A percentile compares a stretch with the other conserved stretches of the same genome.
Conservation (phyloP, 2,888 invertebrate species). For the Matsumyia berberina region DNA sequence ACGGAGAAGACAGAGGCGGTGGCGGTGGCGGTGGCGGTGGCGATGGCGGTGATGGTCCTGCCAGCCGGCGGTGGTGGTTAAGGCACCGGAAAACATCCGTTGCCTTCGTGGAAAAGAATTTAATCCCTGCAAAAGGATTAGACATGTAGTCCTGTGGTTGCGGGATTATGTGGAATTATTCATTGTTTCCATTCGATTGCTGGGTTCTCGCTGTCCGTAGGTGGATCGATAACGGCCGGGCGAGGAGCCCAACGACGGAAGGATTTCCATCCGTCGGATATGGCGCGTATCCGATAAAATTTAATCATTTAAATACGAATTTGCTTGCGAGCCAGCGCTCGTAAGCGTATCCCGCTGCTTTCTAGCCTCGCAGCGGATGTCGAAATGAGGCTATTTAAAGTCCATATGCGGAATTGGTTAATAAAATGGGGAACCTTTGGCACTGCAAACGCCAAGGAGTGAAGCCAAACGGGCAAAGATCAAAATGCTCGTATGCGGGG, state of each 20-base stretch:
- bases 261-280: conserved; percentile 28
- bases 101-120: conserved; percentile 69
- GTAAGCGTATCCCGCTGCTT: conserved; percentile 7
- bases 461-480: conserved; percentile 50
- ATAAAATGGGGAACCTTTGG: conserved; percentile 44
- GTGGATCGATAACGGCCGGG: conserved; percentile 9
- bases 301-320: conserved; percentile 73
- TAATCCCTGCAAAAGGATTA: conserved; percentile 75
- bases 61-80: conserved; percentile 12
- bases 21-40: background rate
- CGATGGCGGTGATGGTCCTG: background rate
- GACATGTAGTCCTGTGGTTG: conserved; percentile 66
- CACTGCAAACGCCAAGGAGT: background rate
- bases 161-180: conserved; percentile 74
- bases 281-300: conserved; percentile 61
- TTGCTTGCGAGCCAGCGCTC: conserved; percentile 35
- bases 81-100: conserved; percentile 56
- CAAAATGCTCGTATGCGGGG: conserved; percentile 46
- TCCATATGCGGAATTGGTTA: conserved; percentile 72
- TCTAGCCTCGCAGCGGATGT: conserved; percentile 28
- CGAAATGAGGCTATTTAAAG: conserved; percentile 74
- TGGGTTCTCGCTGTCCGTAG: conserved; percentile 52
- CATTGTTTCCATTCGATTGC: conserved; percentile 75
- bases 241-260: conserved; percentile 23
- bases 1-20: background rate